Evolutionary conservation across 2,113 vertebrate species (phyloP).

Genomic region (Prochilodus magdalenae): DNA sequence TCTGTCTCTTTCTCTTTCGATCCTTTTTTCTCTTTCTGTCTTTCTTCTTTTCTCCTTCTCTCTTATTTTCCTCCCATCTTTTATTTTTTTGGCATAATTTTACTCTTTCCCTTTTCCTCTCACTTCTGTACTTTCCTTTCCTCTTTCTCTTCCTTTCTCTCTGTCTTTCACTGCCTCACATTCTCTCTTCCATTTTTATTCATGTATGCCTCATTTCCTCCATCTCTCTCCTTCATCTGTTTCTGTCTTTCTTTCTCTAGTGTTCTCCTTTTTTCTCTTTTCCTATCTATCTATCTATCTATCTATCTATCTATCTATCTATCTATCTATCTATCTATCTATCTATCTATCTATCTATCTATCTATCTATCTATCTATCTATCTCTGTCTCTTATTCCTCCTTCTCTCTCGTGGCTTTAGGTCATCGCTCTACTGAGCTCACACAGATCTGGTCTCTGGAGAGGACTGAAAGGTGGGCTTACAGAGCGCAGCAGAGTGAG

Average conservation of each 20-base stretch:
- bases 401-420: constrained; percentile 82
- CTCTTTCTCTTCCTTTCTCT: constrained; percentile 52
- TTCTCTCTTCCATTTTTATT: background rate
- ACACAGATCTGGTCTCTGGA: constrained; percentile 83
- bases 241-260: constrained; percentile 60
- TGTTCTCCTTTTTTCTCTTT: constrained; percentile 58
- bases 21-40: too few species aligned
- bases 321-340: constrained; percentile 56
- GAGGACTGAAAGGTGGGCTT: constrained; percentile 82
- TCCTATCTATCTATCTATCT: constrained; percentile 48
- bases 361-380: constrained; percentile 49
- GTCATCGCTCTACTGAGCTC: constrained; percentile 77
- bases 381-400: constrained; percentile 70
- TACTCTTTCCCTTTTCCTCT: too few species aligned
- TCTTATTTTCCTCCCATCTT: too few species aligned
- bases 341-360: constrained; percentile 47
- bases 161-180: constrained; percentile 75
- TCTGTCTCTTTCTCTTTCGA: too few species aligned
- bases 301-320: too few species aligned
- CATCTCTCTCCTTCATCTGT: constrained; percentile 70
- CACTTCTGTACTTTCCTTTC: too few species aligned
- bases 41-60: too few species aligned
- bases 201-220: too few species aligned
- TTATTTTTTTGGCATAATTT: too few species aligned
- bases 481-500: constrained; percentile 80